Conservation (phyloP, 2,797 vertebrate genomes). For the Chelonia mydas region DNA sequence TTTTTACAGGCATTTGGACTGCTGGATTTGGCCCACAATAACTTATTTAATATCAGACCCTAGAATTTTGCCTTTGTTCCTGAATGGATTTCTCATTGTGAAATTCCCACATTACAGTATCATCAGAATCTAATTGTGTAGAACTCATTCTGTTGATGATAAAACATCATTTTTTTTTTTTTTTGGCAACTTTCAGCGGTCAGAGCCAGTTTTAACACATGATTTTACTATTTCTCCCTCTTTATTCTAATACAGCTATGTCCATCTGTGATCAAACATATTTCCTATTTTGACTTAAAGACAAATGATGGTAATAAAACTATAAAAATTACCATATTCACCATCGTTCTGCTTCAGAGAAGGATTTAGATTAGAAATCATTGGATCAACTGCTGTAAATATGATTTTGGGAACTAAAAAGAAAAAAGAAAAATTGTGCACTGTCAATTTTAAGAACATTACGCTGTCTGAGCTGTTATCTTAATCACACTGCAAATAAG, state of each 20-base stretch:
- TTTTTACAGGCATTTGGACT: neutral
- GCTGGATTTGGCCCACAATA: neutral
- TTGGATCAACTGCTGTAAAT: slow-evolving; percentile 87
- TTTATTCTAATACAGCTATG: neutral
- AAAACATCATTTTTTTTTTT: fast-evolving
- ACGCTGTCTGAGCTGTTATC: neutral
- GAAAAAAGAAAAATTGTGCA: slow-evolving; percentile 46
- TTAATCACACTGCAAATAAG: neutral
- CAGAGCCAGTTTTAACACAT: neutral
- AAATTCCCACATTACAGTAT: fast-evolving
- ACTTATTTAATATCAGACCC: neutral
- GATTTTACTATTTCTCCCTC: neutral
- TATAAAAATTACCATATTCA: slow-evolving; percentile 55
- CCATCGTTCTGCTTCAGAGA: slow-evolving; percentile 70
- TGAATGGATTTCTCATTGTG: fast-evolving
- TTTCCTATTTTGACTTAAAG: neutral
- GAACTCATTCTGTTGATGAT: neutral
- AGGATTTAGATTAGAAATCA: slow-evolving; percentile 62
- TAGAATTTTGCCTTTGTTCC: neutral
- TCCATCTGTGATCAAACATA: fast-evolving
- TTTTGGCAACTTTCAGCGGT: fast-evolving
- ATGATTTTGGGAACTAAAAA: slow-evolving; percentile 86
- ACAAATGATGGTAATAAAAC: neutral
- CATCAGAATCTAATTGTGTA: fast-evolving
- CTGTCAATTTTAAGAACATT: neutral